Base-by-base conservation (phyloP, 2,113 vertebrate species). In the Pedionomus torquatus region DNA sequence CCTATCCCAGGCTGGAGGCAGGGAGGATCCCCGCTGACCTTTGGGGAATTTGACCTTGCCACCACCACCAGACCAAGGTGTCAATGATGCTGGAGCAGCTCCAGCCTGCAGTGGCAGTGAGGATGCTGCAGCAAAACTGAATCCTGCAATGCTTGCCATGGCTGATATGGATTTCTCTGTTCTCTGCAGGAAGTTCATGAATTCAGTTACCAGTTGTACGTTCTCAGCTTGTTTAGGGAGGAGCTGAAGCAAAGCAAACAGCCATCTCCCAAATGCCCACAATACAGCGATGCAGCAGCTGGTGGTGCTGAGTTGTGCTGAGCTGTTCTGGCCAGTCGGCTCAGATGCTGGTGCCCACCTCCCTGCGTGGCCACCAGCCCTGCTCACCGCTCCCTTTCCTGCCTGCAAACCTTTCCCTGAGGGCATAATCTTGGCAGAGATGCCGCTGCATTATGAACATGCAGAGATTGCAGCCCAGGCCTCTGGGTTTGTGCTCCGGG, bases 171-270 rank as follows among this genome's bases (percentile, higher is more conserved):
- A 21, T 71, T 84, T 46, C 65, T 49, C 26, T 61, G 54, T 54
- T 84, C 20, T 84, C 70, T 26, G 44, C 57, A 86, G 41, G 35
- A 54, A 43, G 33, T 18, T 91, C 72, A 46, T n/a, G 54, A 74
- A 37, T 0, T 1, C 20, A 8, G 0, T 25, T 25, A 35, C 17
- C 1, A 0, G 35, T 24, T 74, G 28, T 11, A 37, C 0, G 0
- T 52, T 48, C 23, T 55, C 69, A 63, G n/a, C 10, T 66, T 54
- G 28, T 17, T 24, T 16, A 49, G 31, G 46, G 49, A 77, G 65
- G 14, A 71, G 12, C n/a, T 7, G 10, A 64, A 89, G 52, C 4
- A 23, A 64, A 77, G 43, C 28, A 18, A 63, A 52, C 11, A 51
- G 9, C 14, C 44, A 17, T 28, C n/a, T 64, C 68, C 33, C 0